Evolutionary conservation across 2,888 invertebrate species (phyloP).

Genomic region (Napeogenes sylphis): DNA sequence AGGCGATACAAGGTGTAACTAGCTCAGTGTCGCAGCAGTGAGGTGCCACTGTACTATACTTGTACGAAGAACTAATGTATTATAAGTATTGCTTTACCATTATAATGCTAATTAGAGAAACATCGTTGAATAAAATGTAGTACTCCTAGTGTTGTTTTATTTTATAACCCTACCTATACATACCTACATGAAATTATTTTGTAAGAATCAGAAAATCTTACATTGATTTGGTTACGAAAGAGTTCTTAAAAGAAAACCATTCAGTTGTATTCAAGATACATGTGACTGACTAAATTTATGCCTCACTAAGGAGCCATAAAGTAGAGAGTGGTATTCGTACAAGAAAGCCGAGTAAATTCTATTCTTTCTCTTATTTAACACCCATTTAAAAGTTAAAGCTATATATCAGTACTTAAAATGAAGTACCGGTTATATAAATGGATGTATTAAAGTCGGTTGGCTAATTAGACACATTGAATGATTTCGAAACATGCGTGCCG

Average conservation of each 20-base stretch:
- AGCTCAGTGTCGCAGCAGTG: no score
- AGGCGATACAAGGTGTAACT: no score
- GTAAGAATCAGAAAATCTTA: not conserved
- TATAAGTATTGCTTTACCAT: not conserved
- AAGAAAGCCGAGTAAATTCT: not conserved
- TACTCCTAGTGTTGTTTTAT: not conserved
- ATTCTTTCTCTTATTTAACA: not conserved
- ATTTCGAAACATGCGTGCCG: not conserved
- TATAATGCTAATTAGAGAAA: conserved; percentile 3
- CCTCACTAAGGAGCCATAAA: conserved; percentile 1
- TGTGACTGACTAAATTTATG: not conserved
- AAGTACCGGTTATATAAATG: no score
- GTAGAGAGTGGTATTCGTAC: not conserved
- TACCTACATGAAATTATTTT: not conserved
- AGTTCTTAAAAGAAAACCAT: not conserved
- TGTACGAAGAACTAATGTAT: not conserved
- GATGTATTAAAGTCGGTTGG: not conserved
- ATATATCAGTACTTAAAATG: no score
- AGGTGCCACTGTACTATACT: no score
- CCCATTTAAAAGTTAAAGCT: no score
- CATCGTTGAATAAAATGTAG: conserved; percentile 5
- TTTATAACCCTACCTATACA: not conserved
- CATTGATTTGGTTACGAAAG: not conserved
- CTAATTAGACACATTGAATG: not conserved
- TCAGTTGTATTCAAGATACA: conserved; percentile 1